Evolutionary conservation across 1,140 invertebrate genomes (phyloP).

Genomic region (Saccostrea cuccullata): DNA sequence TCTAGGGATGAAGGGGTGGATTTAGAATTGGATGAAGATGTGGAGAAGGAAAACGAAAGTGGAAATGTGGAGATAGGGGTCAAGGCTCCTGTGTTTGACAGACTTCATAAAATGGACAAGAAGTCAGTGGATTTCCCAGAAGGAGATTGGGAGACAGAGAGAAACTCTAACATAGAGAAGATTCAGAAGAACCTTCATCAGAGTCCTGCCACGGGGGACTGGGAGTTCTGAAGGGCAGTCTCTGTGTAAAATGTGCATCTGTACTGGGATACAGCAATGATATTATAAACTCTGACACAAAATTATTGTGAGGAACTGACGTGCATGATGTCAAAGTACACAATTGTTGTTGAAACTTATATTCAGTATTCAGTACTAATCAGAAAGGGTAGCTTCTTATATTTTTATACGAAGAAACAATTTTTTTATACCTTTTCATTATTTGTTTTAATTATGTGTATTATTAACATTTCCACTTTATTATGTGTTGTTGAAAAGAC

Average conservation of each 20-base stretch:
- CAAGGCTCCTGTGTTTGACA: constrained; percentile 45
- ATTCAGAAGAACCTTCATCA: constrained; percentile 69
- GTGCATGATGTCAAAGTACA: neutral
- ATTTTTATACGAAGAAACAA: constrained; percentile 59
- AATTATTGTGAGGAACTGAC: constrained; percentile 11
- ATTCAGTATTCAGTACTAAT: constrained; percentile 53
- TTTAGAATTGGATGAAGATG: constrained; percentile 50
- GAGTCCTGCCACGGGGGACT: constrained; percentile 67
- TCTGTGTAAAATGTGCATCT: neutral
- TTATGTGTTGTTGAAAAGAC: constrained; percentile 30
- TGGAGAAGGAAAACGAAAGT: constrained; percentile 60
- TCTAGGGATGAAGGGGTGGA: constrained; percentile 53
- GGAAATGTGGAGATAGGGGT: constrained; percentile 40
- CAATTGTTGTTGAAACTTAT: constrained; percentile 26
- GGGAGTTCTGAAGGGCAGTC: constrained; percentile 70
- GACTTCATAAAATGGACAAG: constrained; percentile 70
- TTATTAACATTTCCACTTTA: constrained; percentile 25
- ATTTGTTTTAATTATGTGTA: constrained; percentile 23
- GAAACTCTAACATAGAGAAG: constrained; percentile 68
- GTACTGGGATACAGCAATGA: constrained; percentile 9
- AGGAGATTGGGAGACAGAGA: constrained; percentile 69
- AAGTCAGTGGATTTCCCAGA: constrained; percentile 64
- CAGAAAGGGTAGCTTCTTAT: constrained; percentile 59
- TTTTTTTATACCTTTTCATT: constrained; percentile 59
- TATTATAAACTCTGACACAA: constrained; percentile 14